Evolutionary conservation across 2,888 invertebrate species (phyloP).

Genomic region (Baccha elongata): DNA sequence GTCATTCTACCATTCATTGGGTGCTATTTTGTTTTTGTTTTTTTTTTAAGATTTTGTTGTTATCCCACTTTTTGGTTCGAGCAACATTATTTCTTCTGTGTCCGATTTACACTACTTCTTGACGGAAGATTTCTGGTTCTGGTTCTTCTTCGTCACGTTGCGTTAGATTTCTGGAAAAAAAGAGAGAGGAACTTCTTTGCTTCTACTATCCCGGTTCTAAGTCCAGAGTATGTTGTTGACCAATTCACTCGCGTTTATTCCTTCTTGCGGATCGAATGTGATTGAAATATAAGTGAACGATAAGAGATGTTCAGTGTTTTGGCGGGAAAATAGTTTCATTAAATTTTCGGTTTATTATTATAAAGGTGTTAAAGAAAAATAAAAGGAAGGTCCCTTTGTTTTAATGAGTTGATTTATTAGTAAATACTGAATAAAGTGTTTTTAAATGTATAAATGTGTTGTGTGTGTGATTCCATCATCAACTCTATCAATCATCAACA

Average conservation of each 20-base stretch:
- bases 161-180: slow-evolving; percentile 32
- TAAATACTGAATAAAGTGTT: neutral
- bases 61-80: slow-evolving; percentile 32
- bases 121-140: slow-evolving; percentile 42
- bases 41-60: slow-evolving; percentile 27
- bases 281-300: slow-evolving; percentile 4
- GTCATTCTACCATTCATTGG: slow-evolving; percentile 47
- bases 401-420: neutral
- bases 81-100: slow-evolving; percentile 20
- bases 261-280: slow-evolving; percentile 36
- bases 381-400: no score
- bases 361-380: neutral
- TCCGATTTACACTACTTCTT: slow-evolving; percentile 20
- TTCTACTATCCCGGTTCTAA: slow-evolving; percentile 55
- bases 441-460: neutral
- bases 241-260: slow-evolving; percentile 58
- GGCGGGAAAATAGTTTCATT: slow-evolving; percentile 11
- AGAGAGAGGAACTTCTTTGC: slow-evolving; percentile 36
- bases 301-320: neutral
- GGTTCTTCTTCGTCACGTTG: slow-evolving; percentile 34
- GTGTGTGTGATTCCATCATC: no score
- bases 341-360: neutral
- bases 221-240: slow-evolving; percentile 45
- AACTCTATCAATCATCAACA: no score
- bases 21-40: slow-evolving; percentile 18